Evolutionary conservation across 1,140 invertebrate genomes (phyloP), one percentile per base, ranked within the genome.

Genomic region (Dreissena polymorpha): DNA sequence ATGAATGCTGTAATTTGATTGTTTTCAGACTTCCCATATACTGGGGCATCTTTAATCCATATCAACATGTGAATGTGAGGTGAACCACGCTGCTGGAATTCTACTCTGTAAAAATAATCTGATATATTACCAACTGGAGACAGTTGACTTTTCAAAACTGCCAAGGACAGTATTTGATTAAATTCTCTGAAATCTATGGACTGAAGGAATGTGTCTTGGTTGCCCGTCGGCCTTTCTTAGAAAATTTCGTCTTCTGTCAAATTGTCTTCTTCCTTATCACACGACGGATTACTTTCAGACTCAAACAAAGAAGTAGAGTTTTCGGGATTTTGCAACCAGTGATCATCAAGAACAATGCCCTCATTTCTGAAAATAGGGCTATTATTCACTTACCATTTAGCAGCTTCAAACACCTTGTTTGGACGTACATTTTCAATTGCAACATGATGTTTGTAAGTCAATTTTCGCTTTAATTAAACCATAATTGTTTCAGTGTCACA

Each of bases 81-180:
- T 73, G 88, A 91, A 10, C 93, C 93, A 51, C 92, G 88, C 72
- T 93, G 91, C 79, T 93, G 92, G 84, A 92, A 93, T 83, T 93
- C 91, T 71, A 93, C 91, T 67, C 90, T 85, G 75, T 87, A 90
- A 78, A 86, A 88, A 67, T 70, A 86, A 84, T 90, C 88, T 50
- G 14, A 39, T 14, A 89, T 72, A 71, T 86, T 49, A 25, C 88
- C 87, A 55, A 86, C 55, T 0, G 86, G 82, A 10, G 25, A 21
- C 21, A 49, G 50, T 21, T 55, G 0, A 71, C 55, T 67, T 73
- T 71, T 80, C 29, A 82, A 68, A 27, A 82, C 68, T 13, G 86
- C 83, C 78, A 71, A 71, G 12, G 29, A 77, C 6, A 83, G 29
- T 27, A 83, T 49, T 63, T 83, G 25, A 70, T 77, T 79, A 53